Conservation (phyloP, 2,888 invertebrate genomes). For the Harpalus rufipes region DNA sequence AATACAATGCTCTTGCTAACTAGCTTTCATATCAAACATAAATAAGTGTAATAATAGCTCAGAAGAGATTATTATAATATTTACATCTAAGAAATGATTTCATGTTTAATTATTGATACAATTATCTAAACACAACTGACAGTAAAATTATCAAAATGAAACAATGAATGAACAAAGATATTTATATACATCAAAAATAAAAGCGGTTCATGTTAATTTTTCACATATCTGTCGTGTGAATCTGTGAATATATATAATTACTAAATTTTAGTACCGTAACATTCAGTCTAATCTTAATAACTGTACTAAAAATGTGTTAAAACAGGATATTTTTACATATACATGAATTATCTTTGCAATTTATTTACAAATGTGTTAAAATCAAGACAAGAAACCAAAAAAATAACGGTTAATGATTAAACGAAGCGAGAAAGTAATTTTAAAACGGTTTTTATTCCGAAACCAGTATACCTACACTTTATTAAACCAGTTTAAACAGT, state of each 20-base stretch:
- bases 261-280: conserved; percentile 24
- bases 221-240: not conserved
- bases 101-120: not conserved
- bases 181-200: not conserved
- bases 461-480: too few species aligned
- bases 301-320: not conserved
- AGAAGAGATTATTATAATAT: conserved; percentile 28
- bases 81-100: conserved; percentile 12
- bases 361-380: not conserved
- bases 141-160: conserved; percentile 14
- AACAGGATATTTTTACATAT: not conserved
- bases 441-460: too few species aligned
- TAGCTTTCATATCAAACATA: not conserved
- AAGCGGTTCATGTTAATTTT: not conserved
- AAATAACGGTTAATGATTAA: too few species aligned
- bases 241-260: conserved; percentile 10
- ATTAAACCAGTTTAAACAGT: too few species aligned
- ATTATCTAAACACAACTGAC: conserved; percentile 26
- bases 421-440: too few species aligned
- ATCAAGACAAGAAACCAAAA: not conserved
- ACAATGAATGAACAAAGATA: not conserved
- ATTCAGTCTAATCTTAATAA: conserved; percentile 24
- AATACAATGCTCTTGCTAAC: not conserved
- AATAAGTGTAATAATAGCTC: conserved; percentile 12
- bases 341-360: not conserved